A percentile compares a stretch with the other conserved stretches of the same genome.
These are phyloP conservation scores for Nothobranchius kuhntae DNA, from an alignment of 2,113 vertebrate species.

Conservation along the genomic window DNA sequence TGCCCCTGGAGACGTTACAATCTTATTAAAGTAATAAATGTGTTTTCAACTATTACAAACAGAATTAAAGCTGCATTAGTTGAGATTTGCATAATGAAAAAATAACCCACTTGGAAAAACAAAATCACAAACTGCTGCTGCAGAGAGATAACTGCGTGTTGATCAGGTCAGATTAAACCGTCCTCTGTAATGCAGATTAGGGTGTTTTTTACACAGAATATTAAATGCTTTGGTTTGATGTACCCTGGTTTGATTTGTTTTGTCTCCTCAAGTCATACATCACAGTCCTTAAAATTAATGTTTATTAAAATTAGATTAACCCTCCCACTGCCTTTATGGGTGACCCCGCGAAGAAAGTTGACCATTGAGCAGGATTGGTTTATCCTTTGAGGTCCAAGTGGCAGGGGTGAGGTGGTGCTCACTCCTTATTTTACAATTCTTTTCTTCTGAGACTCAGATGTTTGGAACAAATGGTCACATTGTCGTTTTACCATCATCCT, in stretches of 20 bases:
- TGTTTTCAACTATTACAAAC: slow-evolving; percentile 49
- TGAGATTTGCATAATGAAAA: slow-evolving; percentile 13
- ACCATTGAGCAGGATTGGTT: too few relatives aligned
- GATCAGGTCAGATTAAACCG: slow-evolving; percentile 24
- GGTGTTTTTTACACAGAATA: not conserved
- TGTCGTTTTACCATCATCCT: not conserved
- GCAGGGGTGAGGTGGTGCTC: too few relatives aligned
- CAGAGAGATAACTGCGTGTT: not conserved
- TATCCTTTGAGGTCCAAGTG: too few relatives aligned
- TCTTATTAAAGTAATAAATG: slow-evolving; percentile 38
- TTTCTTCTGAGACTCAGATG: too few relatives aligned
- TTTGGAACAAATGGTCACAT: not conserved
- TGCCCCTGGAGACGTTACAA: slow-evolving; percentile 24
- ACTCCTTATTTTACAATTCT: too few relatives aligned
- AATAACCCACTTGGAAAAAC: not conserved
- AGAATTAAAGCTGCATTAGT: slow-evolving; percentile 37
- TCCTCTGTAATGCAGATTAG: not conserved
- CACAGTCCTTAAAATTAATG: not conserved
- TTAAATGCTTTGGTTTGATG: not conserved
- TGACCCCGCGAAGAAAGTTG: too few relatives aligned
- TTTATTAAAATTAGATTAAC: not conserved
- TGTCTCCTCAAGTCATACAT: not conserved
- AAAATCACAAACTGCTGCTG: slow-evolving; percentile 22
- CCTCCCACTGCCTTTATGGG: too few relatives aligned
- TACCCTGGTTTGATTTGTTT: not conserved